These are phyloP conservation scores for Diabrotica virgifera DNA, from an alignment of 1,140 invertebrate genomes.

Conservation along the genomic window DNA sequence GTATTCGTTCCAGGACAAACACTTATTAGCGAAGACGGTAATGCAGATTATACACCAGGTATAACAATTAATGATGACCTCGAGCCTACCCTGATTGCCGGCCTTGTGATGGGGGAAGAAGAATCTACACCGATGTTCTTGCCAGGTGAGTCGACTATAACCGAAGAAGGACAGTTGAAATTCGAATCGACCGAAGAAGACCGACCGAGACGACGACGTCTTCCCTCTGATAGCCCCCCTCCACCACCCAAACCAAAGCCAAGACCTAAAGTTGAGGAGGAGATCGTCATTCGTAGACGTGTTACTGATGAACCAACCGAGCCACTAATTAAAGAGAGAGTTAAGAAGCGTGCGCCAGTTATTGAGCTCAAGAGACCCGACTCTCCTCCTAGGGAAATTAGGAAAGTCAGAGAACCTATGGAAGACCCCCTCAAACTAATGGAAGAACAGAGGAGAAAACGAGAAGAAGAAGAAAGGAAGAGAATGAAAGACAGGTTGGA, in stretches of 20 bases:
- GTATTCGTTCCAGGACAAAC: constrained; percentile 72
- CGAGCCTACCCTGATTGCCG: constrained; percentile 63
- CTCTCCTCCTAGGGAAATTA: constrained; percentile 28
- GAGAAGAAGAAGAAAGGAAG: constrained; percentile 42
- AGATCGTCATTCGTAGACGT: constrained; percentile 38
- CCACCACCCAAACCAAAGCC: constrained; percentile 31
- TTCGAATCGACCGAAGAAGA: constrained; percentile 45
- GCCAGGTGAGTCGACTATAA: constrained; percentile 57
- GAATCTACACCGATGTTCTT: constrained; percentile 50
- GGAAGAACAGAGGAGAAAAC: constrained; percentile 34
- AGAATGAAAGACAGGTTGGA: constrained; percentile 36
- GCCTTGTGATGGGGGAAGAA: constrained; percentile 44
- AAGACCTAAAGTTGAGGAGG: constrained; percentile 33
- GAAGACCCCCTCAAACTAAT: constrained; percentile 38
- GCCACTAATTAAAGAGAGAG: constrained; percentile 33
- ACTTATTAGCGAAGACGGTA: constrained; percentile 61
- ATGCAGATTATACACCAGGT: constrained; percentile 64
- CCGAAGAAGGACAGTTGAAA: constrained; percentile 51
- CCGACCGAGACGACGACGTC: constrained; percentile 25
- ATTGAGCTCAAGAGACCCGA: constrained; percentile 29
- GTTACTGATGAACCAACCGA: constrained; percentile 33
- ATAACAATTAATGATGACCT: constrained; percentile 65
- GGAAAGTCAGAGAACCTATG: constrained; percentile 26
- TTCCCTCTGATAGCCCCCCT: constrained; percentile 29
- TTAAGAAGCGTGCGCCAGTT: constrained; percentile 31